Conservation (phyloP, 2,888 invertebrate species). For the Parapristionchus giblindavisi region DNA sequence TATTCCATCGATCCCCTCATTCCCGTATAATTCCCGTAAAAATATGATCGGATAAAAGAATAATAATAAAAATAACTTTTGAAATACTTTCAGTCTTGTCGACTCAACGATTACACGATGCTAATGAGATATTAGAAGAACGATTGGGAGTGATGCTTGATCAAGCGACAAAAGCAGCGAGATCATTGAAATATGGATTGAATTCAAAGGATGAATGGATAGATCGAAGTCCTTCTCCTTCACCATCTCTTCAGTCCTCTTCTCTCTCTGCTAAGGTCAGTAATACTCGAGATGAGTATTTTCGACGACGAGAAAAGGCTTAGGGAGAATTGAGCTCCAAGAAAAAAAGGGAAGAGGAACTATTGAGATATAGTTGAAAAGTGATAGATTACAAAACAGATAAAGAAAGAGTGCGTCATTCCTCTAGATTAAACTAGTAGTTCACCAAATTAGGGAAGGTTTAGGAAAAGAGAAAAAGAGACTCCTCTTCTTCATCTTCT, state of each 20-base stretch:
- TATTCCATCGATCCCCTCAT: no score
- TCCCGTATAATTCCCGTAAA: no score
- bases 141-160: slow-evolving; percentile 11
- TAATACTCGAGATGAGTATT: slow-evolving; percentile 31
- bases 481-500: not conserved
- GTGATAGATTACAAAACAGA: no score
- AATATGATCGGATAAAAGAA: no score
- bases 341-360: not conserved
- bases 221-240: not conserved
- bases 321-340: slow-evolving; percentile 15
- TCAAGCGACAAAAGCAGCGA: not conserved
- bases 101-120: slow-evolving; percentile 4
- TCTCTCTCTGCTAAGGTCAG: slow-evolving; percentile 23
- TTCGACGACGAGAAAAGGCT: slow-evolving; percentile 29
- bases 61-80: no score
- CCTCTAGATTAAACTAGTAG: no score
- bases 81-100: not conserved
- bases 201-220: not conserved
- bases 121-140: slow-evolving; percentile 1
- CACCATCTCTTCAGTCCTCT: not conserved
- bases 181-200: slow-evolving; percentile 30
- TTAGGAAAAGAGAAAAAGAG: no score
- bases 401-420: no score
- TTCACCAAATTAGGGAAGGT: no score
- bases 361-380: not conserved